Evolutionary conservation across 2,888 invertebrate species (phyloP).

Genomic region (Podabrus alpinus): DNA sequence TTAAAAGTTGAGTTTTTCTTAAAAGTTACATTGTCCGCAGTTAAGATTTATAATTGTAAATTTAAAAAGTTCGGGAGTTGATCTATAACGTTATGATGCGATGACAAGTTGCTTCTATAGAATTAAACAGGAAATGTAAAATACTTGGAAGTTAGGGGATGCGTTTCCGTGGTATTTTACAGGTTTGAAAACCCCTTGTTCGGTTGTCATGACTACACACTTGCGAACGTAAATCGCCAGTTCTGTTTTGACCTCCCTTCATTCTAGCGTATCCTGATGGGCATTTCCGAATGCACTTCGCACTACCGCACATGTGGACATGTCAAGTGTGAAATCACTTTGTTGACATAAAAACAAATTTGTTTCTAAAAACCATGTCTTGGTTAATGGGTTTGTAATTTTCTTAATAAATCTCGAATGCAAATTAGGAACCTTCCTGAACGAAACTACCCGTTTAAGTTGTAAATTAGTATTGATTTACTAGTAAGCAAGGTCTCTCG

Average conservation of each 20-base stretch:
- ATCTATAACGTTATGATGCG: not conserved
- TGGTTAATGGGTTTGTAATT: slow-evolving; percentile 30
- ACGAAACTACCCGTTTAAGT: not conserved
- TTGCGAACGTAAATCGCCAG: slow-evolving; percentile 49
- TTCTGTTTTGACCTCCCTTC: slow-evolving; percentile 31
- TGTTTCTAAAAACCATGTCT: slow-evolving; percentile 30
- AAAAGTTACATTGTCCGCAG: not conserved
- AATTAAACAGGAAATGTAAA: slow-evolving; percentile 27
- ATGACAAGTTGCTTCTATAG: slow-evolving; percentile 8
- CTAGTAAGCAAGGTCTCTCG: not conserved
- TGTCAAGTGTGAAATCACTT: slow-evolving; percentile 44
- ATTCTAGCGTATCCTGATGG: slow-evolving; percentile 32
- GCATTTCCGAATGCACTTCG: slow-evolving; percentile 47
- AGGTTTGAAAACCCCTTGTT: slow-evolving; percentile 32
- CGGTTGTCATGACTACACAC: slow-evolving; percentile 48
- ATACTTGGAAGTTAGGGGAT: slow-evolving; percentile 25
- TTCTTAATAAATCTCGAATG: slow-evolving; percentile 21
- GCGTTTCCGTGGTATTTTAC: slow-evolving; percentile 30
- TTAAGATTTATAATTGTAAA: not conserved
- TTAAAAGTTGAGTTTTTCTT: not conserved
- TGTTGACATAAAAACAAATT: slow-evolving; percentile 42
- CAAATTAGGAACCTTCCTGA: not conserved
- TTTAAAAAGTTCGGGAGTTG: not conserved
- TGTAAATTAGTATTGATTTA: not conserved
- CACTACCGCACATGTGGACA: slow-evolving; percentile 45